Base-by-base conservation (phyloP, 1,140 invertebrate genomes). In the Saccostrea glomerata region DNA sequence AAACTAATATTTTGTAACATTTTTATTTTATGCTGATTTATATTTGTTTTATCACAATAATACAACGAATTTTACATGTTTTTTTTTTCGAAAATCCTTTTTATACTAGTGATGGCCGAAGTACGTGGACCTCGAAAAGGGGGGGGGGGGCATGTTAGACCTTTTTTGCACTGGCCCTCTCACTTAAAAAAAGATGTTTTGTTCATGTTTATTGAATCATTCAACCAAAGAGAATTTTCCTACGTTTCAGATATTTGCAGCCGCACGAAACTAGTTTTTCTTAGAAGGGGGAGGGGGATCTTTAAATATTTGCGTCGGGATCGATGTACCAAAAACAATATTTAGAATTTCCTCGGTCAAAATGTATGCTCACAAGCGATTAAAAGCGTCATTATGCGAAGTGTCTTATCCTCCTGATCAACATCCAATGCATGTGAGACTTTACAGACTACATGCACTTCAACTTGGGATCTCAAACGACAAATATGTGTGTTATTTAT, bases 341-440 rank as follows among this genome's bases (percentile, higher is more conserved):
- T 30, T 36, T 77, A 30, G 70, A 77, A 77, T 77, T 77, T 77
- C 70, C 70, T 77, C 70, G 70, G 70, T 77, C 70, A 77, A 77
- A 77, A 77, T 77, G 70, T 77, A 77, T 30, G 70, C 70, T 12
- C 70, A 77, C 23, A 77, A 77, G 70, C 70, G 70, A 36, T 15
- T 77, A 30, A 77, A 77, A 36, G 70, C 23, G 15, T 30, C 11
- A 15, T 77, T 77, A 12, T 15, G 25, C 5, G 23, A 77, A 77
- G 15, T 25, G 15, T 12, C 70, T 13, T 77, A 77, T 77, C 25
- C 30, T 15, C 3, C 70, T 30, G 70, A 77, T 36, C 70, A 12
- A 77, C 70, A 77, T 36, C 25, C 70, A 9, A 40, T 77, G 70
- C 70, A 77, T 36, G 23, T 77, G 11, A 77, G 25, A 25, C 25